Conservation (phyloP, 92 coral and sea anemone genomes). For the Porites lobata region DNA sequence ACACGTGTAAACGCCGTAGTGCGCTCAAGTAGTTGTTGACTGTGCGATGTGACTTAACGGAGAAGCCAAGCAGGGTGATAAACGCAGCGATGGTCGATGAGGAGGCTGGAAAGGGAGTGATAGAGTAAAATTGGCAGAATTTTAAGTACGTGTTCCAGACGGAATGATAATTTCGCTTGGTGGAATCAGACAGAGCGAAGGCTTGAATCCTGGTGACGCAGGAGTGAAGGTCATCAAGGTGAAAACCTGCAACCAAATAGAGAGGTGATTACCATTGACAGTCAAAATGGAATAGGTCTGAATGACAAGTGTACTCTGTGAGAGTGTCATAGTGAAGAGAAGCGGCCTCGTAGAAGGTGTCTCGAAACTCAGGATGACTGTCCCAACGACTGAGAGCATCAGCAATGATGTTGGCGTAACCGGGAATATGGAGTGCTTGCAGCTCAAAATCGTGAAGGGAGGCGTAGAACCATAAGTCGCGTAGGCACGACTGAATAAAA, state of each 20-base stretch:
- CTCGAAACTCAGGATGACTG: too few relatives aligned
- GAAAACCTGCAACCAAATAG: constrained; percentile 28
- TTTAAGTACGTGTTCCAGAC: constrained; percentile 26
- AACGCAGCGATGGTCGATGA: constrained; percentile 10
- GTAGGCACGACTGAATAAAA: constrained; percentile 46
- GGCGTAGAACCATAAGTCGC: constrained; percentile 57
- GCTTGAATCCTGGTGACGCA: constrained; percentile 20
- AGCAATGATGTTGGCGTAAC: too few relatives aligned
- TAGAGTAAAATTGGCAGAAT: constrained; percentile 19
- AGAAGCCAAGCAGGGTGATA: constrained; percentile 21
- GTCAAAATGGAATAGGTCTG: constrained; percentile 21
- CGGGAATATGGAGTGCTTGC: too few relatives aligned
- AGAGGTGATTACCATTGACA: constrained; percentile 43
- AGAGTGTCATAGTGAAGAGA: too few relatives aligned
- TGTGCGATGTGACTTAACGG: constrained; percentile 27
- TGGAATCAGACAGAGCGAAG: constrained; percentile 9
- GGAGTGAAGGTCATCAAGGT: not conserved
- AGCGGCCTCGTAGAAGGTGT: too few relatives aligned
- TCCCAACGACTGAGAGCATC: too few relatives aligned
- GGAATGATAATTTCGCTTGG: constrained; percentile 28
- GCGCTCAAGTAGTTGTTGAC: constrained; percentile 23
- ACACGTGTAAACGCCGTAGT: constrained; percentile 10
- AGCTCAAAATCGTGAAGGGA: constrained; percentile 8
- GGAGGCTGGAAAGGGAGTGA: constrained; percentile 41
- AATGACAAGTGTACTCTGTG: too few relatives aligned